Base-by-base conservation (phyloP, 2,888 invertebrate species). In the Hyles lineata region DNA sequence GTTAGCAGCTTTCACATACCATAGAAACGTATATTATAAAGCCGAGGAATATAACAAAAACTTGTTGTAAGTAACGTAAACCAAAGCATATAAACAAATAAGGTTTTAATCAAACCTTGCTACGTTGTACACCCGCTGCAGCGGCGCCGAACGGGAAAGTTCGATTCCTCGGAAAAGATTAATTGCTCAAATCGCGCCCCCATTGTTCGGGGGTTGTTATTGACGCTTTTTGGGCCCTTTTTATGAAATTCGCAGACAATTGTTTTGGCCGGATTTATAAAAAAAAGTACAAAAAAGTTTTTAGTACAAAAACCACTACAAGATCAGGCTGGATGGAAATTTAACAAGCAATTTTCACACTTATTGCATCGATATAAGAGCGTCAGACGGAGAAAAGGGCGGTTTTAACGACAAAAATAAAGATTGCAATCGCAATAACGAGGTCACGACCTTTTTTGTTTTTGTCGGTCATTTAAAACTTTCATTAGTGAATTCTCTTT, bases 401-500 rank as follows among this genome's bases (percentile, higher is more conserved):
- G 70, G 73, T 23, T 72, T 78, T 75, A 75, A 75, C 78, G 73
- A 85, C 83, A 85, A 85, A 82, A 77, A 76, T 73, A 80, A 88
- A 86, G 77, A 80, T 91, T 88, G 90, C 85, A 81, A 82, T 89
- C 85, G 86, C 86, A 88, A 90, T 92, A 92, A 92, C 91, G 92
- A 91, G 92, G 92, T 92, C 92, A 90, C 80, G 83, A 82, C 80
- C 80, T 86, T 89, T 91, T 90, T 90, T 89, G 88, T 88, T 91
- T 90, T 90, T 87, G 90, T 86, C 87, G 88, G 90, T 90, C 89
- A 90, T 92, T 93, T 92, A 90, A 92, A 92, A 92, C 89, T 92
- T 93, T 92, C 92, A 92, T 93, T 92, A 92, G 92, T 91, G 92
- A 91, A 90, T 91, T 90, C 89, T 89, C 86, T 85, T 89, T 82